phyloP scores from a whole-genome alignment of 2,888 invertebrate genomes.

The Synanthedon tipuliformis region DNA sequence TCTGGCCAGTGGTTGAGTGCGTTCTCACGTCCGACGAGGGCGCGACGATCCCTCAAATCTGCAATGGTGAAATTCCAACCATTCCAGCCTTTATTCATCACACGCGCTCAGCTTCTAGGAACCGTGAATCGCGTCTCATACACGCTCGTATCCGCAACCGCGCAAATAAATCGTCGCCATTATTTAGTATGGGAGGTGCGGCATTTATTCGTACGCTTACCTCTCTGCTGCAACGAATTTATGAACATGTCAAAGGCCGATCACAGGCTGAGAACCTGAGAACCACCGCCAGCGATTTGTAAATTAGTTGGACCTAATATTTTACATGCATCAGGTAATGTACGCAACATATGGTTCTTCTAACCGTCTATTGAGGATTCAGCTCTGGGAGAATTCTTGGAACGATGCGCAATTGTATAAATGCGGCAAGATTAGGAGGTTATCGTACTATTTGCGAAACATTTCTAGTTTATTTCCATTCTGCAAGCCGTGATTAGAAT shows the following conservation, averaged over 20 bases:
- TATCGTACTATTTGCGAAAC: conserved; percentile 17
- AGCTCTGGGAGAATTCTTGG: conserved; percentile 8
- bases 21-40: conserved; percentile 50
- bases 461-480: conserved; percentile 31
- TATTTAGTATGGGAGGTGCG: conserved; percentile 54
- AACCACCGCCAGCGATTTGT: conserved; percentile 30
- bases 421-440: conserved; percentile 9
- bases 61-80: conserved; percentile 57
- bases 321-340: conserved; percentile 4
- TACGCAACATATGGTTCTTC: conserved; percentile 1
- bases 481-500: conserved; percentile 27
- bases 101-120: conserved; percentile 61
- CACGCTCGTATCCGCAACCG: conserved; percentile 44
- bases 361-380: conserved; percentile 9
- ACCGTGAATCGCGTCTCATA: conserved; percentile 42
- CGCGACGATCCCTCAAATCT: conserved; percentile 54
- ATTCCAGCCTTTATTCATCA: conserved; percentile 61
- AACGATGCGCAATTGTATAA: conserved; percentile 8
- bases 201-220: conserved; percentile 36
- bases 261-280: conserved; percentile 48
- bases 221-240: conserved; percentile 44
- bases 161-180: conserved; percentile 53
- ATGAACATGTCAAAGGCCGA: conserved; percentile 50
- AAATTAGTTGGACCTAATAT: conserved; percentile 11
- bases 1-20: conserved; percentile 15